Base-by-base conservation (phyloP, 2,888 invertebrate species). In the Lumbricus terrestris region DNA sequence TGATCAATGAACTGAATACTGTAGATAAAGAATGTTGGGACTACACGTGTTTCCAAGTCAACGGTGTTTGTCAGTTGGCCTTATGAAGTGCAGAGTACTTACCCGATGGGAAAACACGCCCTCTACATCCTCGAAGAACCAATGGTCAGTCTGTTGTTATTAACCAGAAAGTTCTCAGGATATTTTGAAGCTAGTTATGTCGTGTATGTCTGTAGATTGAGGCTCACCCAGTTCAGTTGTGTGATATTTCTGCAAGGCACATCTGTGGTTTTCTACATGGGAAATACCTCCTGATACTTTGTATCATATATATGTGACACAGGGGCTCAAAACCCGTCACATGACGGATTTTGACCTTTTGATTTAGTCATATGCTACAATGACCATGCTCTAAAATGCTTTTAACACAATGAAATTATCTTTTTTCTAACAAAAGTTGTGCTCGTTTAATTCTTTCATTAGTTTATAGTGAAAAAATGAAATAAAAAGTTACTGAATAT, bases 1-100 rank as follows among this genome's bases (percentile, higher is more conserved):
- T 3, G 47, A 18, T 18, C 69, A 37, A 29, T 38, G 35, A 23
- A 38, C 40, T 37, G 38, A 35, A 34, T 35, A 35, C n/a, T 35
- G 23, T 91, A 94, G 94, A 93, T 95, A 8, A 92, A 92, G 82
- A 95, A 95, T 91, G 91, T 91, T 85, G 94, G 94, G 13, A 92
- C 93, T 16, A 94, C 94, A 37, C 92, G 91, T 11, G 93, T 95
- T 1, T 91, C 93, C 5, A 92, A 92, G 18, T 93, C 94, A 0
- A 92, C 92, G n/a, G 92, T 95, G 83, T 92, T 91, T 34, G 94
- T 95, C 37, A 90, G 91, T 34, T 95, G 95, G 95, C 95, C 95
- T 0, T 94, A 94, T 91, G 94, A 94, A 91, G 90, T 94, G 69
- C 91, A 92, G 42, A 93, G 93, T 29, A 90, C 90, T 16, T 90